These are phyloP conservation scores for Lepidocyrtoides sp. DNA, from an alignment of 2,888 invertebrate species.

Conservation along the genomic window DNA sequence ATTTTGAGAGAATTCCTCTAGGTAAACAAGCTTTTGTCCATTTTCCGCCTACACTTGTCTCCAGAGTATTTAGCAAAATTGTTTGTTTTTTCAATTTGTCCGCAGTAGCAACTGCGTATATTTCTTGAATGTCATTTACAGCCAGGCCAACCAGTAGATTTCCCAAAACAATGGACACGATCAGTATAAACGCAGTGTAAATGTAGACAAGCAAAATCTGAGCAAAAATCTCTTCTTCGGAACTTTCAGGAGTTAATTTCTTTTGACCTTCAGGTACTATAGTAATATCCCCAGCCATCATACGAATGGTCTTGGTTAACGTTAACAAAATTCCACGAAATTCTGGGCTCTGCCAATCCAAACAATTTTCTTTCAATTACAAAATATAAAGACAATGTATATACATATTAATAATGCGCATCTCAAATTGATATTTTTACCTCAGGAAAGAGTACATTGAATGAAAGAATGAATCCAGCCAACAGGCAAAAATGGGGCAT, in stretches of 20 bases:
- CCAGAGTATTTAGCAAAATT: slow-evolving; percentile 4
- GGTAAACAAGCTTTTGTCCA: neutral
- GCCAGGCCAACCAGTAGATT: slow-evolving; percentile 55
- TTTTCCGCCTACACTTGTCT: neutral
- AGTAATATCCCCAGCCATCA: slow-evolving; percentile 53
- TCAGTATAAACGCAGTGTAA: slow-evolving; percentile 15
- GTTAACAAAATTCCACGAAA: neutral
- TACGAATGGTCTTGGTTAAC: neutral
- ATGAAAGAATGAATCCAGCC: slow-evolving; percentile 92
- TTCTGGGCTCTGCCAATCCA: neutral
- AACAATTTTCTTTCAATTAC: neutral
- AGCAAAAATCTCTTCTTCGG: neutral
- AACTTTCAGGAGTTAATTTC: neutral
- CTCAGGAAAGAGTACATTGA: neutral
- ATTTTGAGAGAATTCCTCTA: neutral
- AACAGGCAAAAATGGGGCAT: slow-evolving; percentile 93
- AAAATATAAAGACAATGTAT: neutral
- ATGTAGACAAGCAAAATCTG: neutral
- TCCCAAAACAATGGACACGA: slow-evolving; percentile 27
- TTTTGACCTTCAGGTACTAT: neutral
- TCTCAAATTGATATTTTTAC: no score
- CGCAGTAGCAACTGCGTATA: slow-evolving; percentile 26
- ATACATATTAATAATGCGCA: neutral
- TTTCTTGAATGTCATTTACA: slow-evolving; percentile 7
- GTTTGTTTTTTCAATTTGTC: slow-evolving; percentile 32